Base-by-base conservation (phyloP, 1,140 invertebrate genomes). In the Drosophila bocqueti region DNA sequence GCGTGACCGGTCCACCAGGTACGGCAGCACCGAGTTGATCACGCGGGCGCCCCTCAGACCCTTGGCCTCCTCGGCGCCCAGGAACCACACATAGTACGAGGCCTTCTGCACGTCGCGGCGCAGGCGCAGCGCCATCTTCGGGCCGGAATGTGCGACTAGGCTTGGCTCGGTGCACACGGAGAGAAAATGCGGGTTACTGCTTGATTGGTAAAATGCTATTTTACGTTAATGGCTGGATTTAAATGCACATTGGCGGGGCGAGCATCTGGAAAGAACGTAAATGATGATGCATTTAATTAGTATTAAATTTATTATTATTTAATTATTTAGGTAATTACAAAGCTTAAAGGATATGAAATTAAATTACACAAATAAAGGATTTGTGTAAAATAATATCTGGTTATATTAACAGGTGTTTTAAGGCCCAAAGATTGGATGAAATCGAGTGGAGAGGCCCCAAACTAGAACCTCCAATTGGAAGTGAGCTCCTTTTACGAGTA, bases 31-130 rank as follows among this genome's bases (percentile, higher is more conserved):
- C 2, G 97, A 97, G 31, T 96, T 93, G 2, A 98, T 96, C 82
- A 96, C 97, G 77, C 96, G 95, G 13, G 95, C 94, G 52, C 98
- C 97, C 15, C 97, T 94, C 69, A 99, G 94, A 16, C 98, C 98
- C 81, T 97, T 96, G 36, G 97, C 97, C 94, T 99, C 98, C 94
- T 98, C 97, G 79, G 98, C 98, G 24, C 98, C 98, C 78, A 99
- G 95, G 94, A 99, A 99, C 97, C 98, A 98, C 50, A 99, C 98
- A 93, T 99, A 99, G 93, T 99, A 99, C 38, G 98, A 98, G 50
- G 97, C 97, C 93, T 99, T 99, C 94, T 98, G 98, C 79, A 98
- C 96, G 92, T 98, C 97, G 91, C 97, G 97, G 91, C 96, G 95
- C 83, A 96, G 93, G 93, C 96, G 95, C 82, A 96, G 92, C 92